Evolutionary conservation across 2,888 invertebrate genomes (phyloP), one percentile per base, ranked within the genome.

Genomic region (Chorisops tibialis): DNA sequence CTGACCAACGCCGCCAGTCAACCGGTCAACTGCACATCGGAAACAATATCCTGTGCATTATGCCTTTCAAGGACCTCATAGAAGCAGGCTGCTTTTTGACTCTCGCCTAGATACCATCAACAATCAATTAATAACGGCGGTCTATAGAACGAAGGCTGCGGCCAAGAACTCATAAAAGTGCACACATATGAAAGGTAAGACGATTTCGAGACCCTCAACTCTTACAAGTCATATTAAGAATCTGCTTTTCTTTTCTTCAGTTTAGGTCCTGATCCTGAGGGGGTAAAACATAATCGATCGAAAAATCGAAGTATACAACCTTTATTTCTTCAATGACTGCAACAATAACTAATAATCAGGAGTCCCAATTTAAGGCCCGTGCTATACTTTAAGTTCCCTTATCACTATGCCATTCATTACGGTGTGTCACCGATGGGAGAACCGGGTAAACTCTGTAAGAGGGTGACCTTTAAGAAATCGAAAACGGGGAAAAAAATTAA

Each of bases 271-370:
- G 43, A 18, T 35, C 30, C 16, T 24, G 49, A 37, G 45, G 21
- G 43, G 56, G 12, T 30, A 30, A 45, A n/a, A n/a, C 30, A 21
- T 30, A 21, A 45, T 41, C 21, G 14, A 21, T 45, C 30, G 45
- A 56, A 56, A 56, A 56, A 56, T 56, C 56, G 45, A 56, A 45
- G 43, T 22, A 30, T 56, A 30, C 52, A 5, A 21, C 43, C 35
- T 5, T 24, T 18, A 30, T 56, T 45, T 56, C 56, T 43, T 56
- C 61, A 49, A 49, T 50, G 63, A 56, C 50, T 50, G 58, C 47
- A 61, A 61, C 58, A 63, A 63, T 63, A 61, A 63, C 63, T 56
- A 63, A 63, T 63, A 63, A 63, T 63, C 63, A 63, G 58, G 58
- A 58, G 58, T 50, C 41, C 60, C 58, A 43, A 24, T 45, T 51